phyloP scores from a whole-genome alignment of 1,140 invertebrate genomes.

The Periplaneta americana region DNA sequence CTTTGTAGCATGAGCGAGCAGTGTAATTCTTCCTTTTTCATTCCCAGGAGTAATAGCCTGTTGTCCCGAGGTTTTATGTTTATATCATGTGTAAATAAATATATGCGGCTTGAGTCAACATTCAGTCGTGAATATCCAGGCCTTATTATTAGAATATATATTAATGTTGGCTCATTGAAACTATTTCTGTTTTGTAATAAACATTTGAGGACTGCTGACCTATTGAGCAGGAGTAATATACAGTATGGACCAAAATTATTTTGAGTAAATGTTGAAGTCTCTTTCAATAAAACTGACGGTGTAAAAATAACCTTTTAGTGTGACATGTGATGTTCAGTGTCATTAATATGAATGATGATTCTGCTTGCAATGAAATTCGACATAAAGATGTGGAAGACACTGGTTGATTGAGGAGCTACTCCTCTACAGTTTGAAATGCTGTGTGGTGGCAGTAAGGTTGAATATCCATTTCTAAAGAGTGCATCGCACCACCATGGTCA shows the following conservation, averaged over 20 bases:
- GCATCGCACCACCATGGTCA: too few species aligned
- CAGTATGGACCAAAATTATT: background rate
- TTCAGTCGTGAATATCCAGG: background rate
- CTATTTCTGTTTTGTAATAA: background rate
- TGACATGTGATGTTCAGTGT: too few species aligned
- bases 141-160: background rate
- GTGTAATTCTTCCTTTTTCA: too few species aligned
- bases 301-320: too few species aligned
- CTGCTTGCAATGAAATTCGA: too few species aligned
- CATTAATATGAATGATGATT: too few species aligned
- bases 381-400: too few species aligned
- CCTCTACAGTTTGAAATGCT: too few species aligned
- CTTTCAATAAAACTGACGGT: background rate
- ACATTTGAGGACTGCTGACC: background rate
- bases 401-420: too few species aligned
- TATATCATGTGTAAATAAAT: background rate
- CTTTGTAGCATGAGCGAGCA: too few species aligned
- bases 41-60: background rate
- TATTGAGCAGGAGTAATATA: background rate
- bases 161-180: background rate
- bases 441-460: too few species aligned
- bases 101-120: background rate
- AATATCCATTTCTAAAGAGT: too few species aligned
- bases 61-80: background rate
- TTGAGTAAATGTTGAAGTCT: background rate